Percentiles rank a stretch among this genome's conserved stretches.
phyloP scores from a whole-genome alignment of 2,113 vertebrate genomes.

The Grus americana region DNA sequence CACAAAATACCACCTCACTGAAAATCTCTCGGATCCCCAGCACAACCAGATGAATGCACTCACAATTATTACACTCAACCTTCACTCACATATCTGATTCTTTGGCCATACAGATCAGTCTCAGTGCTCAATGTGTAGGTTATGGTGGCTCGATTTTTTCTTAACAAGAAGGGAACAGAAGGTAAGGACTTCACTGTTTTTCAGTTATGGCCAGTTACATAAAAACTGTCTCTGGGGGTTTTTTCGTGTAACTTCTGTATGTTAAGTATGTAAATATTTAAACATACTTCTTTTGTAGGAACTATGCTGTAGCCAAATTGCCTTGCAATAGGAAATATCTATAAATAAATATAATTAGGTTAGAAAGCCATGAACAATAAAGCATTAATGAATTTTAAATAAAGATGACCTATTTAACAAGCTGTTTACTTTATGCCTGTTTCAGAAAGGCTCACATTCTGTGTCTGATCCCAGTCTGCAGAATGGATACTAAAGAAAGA shows the following conservation, averaged over 20 bases:
- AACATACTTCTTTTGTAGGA: neutral
- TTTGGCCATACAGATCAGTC: neutral
- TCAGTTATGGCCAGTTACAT: neutral
- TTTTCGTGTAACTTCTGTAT: neutral
- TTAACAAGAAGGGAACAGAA: neutral
- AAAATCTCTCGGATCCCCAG: neutral
- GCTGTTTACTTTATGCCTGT: neutral
- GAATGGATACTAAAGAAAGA: neutral
- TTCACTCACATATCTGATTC: neutral
- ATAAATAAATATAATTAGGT: neutral
- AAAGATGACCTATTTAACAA: conserved; percentile 5
- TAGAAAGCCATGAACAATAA: neutral
- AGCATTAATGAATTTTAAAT: neutral
- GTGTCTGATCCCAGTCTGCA: neutral
- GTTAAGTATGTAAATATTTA: neutral
- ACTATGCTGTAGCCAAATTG: neutral
- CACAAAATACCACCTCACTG: neutral
- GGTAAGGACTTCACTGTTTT: neutral
- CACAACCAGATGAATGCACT: neutral
- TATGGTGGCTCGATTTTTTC: neutral
- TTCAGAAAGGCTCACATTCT: neutral
- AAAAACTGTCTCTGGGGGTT: neutral
- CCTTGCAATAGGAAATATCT: neutral
- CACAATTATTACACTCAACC: neutral
- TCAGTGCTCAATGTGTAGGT: neutral